These are phyloP conservation scores for Eueides isabella DNA, from an alignment of 1,140 invertebrate genomes.

Conservation along the genomic window DNA sequence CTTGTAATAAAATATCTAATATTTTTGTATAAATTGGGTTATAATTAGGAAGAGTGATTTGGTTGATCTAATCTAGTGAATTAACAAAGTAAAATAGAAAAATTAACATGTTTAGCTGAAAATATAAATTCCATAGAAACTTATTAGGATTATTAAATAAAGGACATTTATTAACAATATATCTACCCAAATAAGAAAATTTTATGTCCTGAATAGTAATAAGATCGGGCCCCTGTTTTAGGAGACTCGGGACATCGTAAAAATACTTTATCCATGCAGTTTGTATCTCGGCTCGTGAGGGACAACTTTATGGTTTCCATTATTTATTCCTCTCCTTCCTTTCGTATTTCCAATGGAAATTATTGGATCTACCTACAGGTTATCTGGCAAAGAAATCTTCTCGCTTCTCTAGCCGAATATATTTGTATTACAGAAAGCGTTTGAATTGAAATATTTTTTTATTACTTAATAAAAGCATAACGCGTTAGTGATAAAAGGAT, in stretches of 20 bases:
- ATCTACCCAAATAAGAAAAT: constrained; percentile 10
- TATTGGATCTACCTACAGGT: background rate
- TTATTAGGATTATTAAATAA: too few relatives aligned
- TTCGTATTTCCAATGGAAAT: constrained; percentile 11
- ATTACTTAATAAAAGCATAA: too few relatives aligned
- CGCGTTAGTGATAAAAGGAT: too few relatives aligned
- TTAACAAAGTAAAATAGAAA: too few relatives aligned
- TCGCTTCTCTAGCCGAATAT: background rate
- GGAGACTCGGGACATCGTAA: constrained; percentile 39
- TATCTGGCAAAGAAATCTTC: background rate
- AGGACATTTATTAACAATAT: background rate
- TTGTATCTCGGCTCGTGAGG: constrained; percentile 28
- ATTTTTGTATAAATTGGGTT: too few relatives aligned
- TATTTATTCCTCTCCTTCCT: constrained; percentile 34
- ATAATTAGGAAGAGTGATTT: too few relatives aligned
- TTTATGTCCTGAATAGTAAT: constrained; percentile 36
- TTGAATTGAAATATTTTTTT: background rate
- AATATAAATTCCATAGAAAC: too few relatives aligned
- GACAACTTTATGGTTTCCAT: constrained; percentile 32
- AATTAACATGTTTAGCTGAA: too few relatives aligned
- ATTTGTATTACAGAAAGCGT: background rate
- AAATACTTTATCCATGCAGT: constrained; percentile 40
- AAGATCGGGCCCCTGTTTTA: constrained; percentile 26
- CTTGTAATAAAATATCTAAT: background rate
- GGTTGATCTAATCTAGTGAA: too few relatives aligned